A percentile compares a stretch with the other conserved stretches of the same genome.
These are phyloP conservation scores for Megastigmus dorsalis DNA, from an alignment of 2,888 invertebrate genomes.

Conservation along the genomic window DNA sequence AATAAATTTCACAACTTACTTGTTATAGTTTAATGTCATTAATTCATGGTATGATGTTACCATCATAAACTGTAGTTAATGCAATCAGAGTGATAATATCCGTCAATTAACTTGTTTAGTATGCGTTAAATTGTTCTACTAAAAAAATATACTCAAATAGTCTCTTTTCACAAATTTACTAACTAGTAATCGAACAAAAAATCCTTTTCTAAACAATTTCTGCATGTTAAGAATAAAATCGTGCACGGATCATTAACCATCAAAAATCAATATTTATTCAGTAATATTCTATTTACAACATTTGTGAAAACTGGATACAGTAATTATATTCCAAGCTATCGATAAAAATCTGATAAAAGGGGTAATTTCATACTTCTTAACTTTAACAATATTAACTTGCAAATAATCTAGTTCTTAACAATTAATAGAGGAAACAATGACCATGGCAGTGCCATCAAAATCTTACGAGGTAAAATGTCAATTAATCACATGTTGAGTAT, in stretches of 20 bases:
- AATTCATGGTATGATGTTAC: not conserved
- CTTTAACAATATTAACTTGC: not conserved
- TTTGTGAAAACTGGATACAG: not conserved
- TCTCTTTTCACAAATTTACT: too few relatives aligned
- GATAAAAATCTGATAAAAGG: not conserved
- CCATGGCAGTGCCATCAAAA: conserved; percentile 10
- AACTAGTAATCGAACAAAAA: too few relatives aligned
- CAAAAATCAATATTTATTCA: not conserved
- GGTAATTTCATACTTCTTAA: not conserved
- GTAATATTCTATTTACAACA: not conserved
- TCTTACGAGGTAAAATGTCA: conserved; percentile 11
- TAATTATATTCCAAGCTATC: not conserved
- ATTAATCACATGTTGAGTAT: conserved; percentile 4
- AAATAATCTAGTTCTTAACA: not conserved
- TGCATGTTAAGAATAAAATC: not conserved
- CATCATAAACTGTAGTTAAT: not conserved
- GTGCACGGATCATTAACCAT: not conserved
- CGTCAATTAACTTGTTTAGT: not conserved
- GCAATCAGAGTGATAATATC: not conserved
- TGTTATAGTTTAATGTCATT: not conserved
- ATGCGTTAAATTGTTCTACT: not conserved
- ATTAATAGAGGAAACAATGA: conserved; percentile 2
- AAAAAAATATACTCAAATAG: too few relatives aligned
- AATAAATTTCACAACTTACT: not conserved
- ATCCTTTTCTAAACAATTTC: not conserved